A percentile compares a stretch with the other conserved stretches of the same genome.
Evolutionary conservation across 2,888 invertebrate species (phyloP).

Genomic region (Trichogramma dendrolimi): DNA sequence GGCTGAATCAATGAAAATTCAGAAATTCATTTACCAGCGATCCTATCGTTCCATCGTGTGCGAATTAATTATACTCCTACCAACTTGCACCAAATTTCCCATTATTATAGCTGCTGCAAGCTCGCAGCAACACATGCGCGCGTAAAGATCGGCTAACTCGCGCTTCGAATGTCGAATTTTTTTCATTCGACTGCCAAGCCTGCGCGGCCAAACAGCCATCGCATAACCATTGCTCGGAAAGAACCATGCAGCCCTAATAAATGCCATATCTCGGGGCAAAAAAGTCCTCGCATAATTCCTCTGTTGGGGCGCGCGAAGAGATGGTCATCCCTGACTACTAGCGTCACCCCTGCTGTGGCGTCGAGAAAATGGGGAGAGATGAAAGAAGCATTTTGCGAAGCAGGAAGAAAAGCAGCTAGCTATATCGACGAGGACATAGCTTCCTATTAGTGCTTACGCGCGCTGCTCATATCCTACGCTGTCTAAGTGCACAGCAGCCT

Average conservation of each 20-base stretch:
- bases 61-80: too few species aligned
- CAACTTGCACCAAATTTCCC: too few species aligned
- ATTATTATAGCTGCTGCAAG: too few species aligned
- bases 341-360: not conserved
- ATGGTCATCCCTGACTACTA: not conserved
- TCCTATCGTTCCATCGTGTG: not conserved
- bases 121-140: too few species aligned
- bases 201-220: conserved; percentile 26
- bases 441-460: conserved; percentile 46
- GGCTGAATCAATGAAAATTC: not conserved
- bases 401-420: conserved; percentile 29
- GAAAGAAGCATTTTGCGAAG: conserved; percentile 7
- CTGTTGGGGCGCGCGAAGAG: not conserved
- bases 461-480: conserved; percentile 23
- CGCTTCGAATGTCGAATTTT: too few species aligned
- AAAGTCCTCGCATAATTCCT: not conserved
- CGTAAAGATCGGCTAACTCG: too few species aligned
- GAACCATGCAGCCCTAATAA: conserved; percentile 1
- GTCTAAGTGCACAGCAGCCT: conserved; percentile 7
- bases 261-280: not conserved
- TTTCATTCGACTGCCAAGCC: conserved; percentile 7
- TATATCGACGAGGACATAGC: conserved; percentile 46
- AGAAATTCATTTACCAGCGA: not conserved
- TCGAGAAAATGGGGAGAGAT: not conserved
- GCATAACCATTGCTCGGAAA: conserved; percentile 2